Evolutionary conservation across 1,140 invertebrate genomes (phyloP).

Genomic region (Bemisia tabaci): DNA sequence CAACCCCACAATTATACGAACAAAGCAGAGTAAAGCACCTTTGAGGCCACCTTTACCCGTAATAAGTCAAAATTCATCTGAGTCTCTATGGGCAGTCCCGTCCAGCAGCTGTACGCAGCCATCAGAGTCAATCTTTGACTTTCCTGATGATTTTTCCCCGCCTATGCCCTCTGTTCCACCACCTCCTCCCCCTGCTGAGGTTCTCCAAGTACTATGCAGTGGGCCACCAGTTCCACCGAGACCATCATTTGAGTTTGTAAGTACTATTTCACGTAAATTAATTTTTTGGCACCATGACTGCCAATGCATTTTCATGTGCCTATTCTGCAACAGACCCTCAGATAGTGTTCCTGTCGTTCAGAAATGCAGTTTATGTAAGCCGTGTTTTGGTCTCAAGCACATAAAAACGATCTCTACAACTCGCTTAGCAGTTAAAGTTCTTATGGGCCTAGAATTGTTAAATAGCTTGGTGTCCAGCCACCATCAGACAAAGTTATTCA

Average conservation of each 20-base stretch:
- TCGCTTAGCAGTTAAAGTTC: too few relatives aligned
- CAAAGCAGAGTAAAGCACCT: neutral
- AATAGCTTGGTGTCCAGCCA: too few relatives aligned
- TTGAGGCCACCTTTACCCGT: neutral
- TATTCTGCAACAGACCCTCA: too few relatives aligned
- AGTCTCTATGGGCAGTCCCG: neutral
- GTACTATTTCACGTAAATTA: neutral
- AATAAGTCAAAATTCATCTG: neutral
- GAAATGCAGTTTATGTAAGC: too few relatives aligned
- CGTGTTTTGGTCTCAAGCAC: too few relatives aligned
- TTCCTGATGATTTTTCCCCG: slow-evolving; percentile 33
- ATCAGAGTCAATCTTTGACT: neutral
- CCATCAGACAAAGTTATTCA: too few relatives aligned
- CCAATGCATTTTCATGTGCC: too few relatives aligned
- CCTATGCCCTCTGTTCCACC: slow-evolving; percentile 63
- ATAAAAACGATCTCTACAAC: too few relatives aligned
- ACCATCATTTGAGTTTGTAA: neutral
- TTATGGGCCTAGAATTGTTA: too few relatives aligned
- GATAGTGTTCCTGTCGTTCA: too few relatives aligned
- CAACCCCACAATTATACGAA: neutral
- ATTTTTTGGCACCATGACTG: too few relatives aligned
- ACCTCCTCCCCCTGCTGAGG: slow-evolving; percentile 46
- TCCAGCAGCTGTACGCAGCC: neutral
- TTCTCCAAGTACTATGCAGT: slow-evolving; percentile 28
- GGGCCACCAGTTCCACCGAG: neutral